These are phyloP conservation scores for Botrylloides violaceus DNA, from an alignment of 23 tunicate genomes.

Conservation along the genomic window DNA sequence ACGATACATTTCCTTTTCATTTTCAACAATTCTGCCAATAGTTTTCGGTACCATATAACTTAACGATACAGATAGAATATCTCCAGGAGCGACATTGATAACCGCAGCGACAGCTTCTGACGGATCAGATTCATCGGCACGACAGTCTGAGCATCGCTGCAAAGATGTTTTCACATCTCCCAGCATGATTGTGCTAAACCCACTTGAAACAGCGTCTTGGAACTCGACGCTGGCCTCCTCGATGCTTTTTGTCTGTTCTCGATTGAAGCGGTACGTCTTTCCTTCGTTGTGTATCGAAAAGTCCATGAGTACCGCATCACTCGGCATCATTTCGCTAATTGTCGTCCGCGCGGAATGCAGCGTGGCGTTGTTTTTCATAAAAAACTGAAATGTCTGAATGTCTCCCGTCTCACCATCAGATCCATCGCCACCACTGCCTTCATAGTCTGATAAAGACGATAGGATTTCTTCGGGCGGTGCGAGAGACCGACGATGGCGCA, in stretches of 20 bases:
- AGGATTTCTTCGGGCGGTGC: slow-evolving; percentile 8
- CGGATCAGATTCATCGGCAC: neutral
- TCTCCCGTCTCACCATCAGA: neutral
- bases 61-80: slow-evolving; percentile 6
- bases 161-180: neutral
- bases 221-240: slow-evolving; percentile 7
- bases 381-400: slow-evolving; percentile 1
- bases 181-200: neutral
- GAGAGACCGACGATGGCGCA: neutral
- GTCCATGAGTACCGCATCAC: slow-evolving; percentile 1
- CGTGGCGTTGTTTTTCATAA: slow-evolving; percentile 3
- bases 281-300: slow-evolving; percentile 5
- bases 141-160: neutral
- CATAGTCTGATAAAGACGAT: neutral
- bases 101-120: neutral
- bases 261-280: neutral
- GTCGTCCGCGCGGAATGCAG: slow-evolving; percentile 10
- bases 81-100: slow-evolving; percentile 5
- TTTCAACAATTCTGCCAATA: neutral
- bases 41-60: neutral
- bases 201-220: neutral
- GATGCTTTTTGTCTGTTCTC: neutral
- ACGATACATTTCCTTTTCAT: neutral
- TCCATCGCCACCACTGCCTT: neutral
- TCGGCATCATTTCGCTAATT: slow-evolving; percentile 1